Conservation (phyloP, 1,140 invertebrate species). For the Saccostrea cuccullata region DNA sequence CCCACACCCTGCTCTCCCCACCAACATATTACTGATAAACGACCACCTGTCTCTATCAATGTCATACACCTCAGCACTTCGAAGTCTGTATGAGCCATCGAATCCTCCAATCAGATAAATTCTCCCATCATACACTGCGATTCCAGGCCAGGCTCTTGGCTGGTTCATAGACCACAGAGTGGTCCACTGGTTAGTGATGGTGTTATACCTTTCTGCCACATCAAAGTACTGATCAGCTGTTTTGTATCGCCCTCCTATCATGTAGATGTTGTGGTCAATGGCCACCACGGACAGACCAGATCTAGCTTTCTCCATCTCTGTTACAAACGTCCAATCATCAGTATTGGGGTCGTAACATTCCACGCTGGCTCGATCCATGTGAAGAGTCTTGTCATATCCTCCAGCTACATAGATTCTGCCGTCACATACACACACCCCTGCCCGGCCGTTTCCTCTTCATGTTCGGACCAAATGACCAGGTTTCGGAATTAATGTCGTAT, state of each 20-base stretch:
- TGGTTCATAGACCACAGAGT: conserved; percentile 75
- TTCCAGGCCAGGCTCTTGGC: conserved; percentile 75
- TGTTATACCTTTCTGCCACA: conserved; percentile 76
- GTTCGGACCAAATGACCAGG: conserved; percentile 82
- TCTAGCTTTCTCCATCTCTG: conserved; percentile 77
- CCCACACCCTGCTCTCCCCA: conserved; percentile 74
- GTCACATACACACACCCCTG: conserved; percentile 75
- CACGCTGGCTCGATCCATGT: conserved; percentile 76
- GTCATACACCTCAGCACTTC: conserved; percentile 94
- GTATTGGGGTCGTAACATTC: conserved; percentile 75
- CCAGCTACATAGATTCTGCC: conserved; percentile 76
- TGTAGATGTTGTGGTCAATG: conserved; percentile 74
- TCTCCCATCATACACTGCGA: conserved; percentile 79
- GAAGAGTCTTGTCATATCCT: conserved; percentile 75
- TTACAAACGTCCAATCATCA: conserved; percentile 76
- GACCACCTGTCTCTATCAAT: conserved; percentile 90
- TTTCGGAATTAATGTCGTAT: conserved; percentile 88
- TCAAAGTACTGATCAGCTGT: conserved; percentile 76
- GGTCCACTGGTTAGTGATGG: conserved; percentile 75
- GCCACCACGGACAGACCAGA: conserved; percentile 74
- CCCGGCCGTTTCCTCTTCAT: conserved; percentile 75
- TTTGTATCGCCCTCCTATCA: conserved; percentile 75
- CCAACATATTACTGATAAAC: conserved; percentile 72
- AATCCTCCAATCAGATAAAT: conserved; percentile 81
- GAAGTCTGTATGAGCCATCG: conserved; percentile 84